Base-by-base conservation (phyloP, 2,113 vertebrate genomes). In the Orthonyx spaldingii region DNA sequence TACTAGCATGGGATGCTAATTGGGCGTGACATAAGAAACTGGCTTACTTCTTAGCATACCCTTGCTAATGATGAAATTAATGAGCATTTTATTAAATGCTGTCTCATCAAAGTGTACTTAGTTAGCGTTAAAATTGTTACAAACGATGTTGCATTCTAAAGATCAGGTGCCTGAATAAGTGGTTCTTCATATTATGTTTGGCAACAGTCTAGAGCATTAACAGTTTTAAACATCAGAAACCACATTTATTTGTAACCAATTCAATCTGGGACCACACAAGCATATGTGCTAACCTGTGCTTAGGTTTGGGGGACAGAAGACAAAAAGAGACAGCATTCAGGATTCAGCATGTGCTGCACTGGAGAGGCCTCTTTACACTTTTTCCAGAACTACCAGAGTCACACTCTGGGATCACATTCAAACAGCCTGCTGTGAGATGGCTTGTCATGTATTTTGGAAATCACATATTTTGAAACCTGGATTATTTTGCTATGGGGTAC, bases 1-100 rank as follows among this genome's bases (percentile, higher is more conserved):
- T 98, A 98, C 98, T 99, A 99, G 98, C 98, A 98, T 98, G 98
- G 98, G 99, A 99, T 98, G 98, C 98, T 99, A 99, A 99, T 99
- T 99, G 99, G 99, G 98, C 98, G 98, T 99, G 99, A 99, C 99
- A 99, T 98, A 98, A 98, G 98, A 98, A 99, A 99, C 98, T 99
- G 99, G 99, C 99, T 98, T 98, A 98, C 98, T 98, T 99, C 98
- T 98, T 98, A 98, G 97, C 98, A 98, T 98, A 98, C 98, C 98
- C 98, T 98, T 98, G 98, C 98, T 98, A 98, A 98, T 99, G 98
- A 98, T 98, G 98, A 98, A 99, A 98, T 98, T 99, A 98, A 99
- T 99, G 98, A 98, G 98, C 98, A 98, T 98, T 98, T 98, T 98
- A 98, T 99, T 98, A 99, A 99, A 99, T 98, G 98, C 98, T 98